Evolutionary conservation across 2,888 invertebrate genomes (phyloP).

Genomic region (Drepana falcataria): DNA sequence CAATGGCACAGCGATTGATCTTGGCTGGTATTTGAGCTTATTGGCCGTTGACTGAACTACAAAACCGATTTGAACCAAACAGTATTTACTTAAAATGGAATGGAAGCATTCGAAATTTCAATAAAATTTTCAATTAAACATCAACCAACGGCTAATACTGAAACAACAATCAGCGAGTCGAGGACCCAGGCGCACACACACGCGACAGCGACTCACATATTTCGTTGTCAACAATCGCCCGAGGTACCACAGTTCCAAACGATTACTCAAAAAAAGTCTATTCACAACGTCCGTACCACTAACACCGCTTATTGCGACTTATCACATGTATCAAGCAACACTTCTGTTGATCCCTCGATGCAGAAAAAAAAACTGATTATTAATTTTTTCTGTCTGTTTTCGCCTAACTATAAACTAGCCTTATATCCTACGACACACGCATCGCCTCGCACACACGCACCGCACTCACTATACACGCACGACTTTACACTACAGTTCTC

Average conservation of each 20-base stretch:
- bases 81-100: not conserved
- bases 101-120: not conserved
- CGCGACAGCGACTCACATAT: slow-evolving; percentile 31
- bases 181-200: slow-evolving; percentile 32
- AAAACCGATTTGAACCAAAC: too few species aligned
- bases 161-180: slow-evolving; percentile 1
- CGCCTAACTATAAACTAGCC: slow-evolving; percentile 76
- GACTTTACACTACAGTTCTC: slow-evolving; percentile 58
- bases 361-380: slow-evolving; percentile 54
- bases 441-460: slow-evolving; percentile 37
- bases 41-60: not conserved
- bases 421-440: slow-evolving; percentile 49
- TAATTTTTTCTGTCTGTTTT: slow-evolving; percentile 57
- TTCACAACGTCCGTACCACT: slow-evolving; percentile 38
- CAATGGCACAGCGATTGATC: slow-evolving; percentile 55
- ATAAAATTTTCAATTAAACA: too few species aligned
- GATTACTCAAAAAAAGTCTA: slow-evolving; percentile 18
- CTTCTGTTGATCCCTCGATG: slow-evolving; percentile 68
- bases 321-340: slow-evolving; percentile 61
- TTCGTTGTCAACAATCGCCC: slow-evolving; percentile 67
- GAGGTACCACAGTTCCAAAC: slow-evolving; percentile 38
- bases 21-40: not conserved
- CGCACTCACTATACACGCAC: slow-evolving; percentile 34
- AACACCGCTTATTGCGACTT: slow-evolving; percentile 58
- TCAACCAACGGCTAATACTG: not conserved